Percentiles rank a stretch among this genome's conserved stretches.
phyloP scores from a whole-genome alignment of 2,797 vertebrate species.

The Esox masquinongy region DNA sequence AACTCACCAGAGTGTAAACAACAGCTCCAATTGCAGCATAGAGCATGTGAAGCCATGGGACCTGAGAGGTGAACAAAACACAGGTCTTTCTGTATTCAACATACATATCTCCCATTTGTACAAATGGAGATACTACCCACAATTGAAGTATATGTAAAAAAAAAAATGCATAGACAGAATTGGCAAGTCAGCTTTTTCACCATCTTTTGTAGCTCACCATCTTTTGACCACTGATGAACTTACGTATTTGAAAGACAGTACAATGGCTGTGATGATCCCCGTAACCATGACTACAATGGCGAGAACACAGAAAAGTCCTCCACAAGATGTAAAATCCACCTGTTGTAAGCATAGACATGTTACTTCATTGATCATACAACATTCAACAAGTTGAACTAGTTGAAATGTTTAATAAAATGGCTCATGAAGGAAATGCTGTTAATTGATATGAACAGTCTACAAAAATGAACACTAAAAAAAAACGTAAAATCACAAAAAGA shows the following conservation, averaged over 20 bases:
- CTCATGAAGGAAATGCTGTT: neutral
- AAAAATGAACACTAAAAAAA: neutral
- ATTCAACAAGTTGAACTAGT: slow-evolving; percentile 30
- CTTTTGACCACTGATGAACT: slow-evolving; percentile 37
- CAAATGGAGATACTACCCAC: neutral
- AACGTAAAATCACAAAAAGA: neutral
- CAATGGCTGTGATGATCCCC: slow-evolving; percentile 84
- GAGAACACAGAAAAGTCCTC: slow-evolving; percentile 86
- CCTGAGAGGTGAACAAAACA: slow-evolving; percentile 63
- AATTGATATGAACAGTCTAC: neutral
- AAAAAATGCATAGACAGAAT: neutral
- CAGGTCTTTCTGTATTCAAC: neutral
- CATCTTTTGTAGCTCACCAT: neutral
- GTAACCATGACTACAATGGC: slow-evolving; percentile 85
- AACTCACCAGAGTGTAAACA: slow-evolving; percentile 90
- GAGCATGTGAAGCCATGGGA: slow-evolving; percentile 94
- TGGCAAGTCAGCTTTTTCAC: neutral
- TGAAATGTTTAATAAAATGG: neutral
- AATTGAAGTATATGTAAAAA: neutral
- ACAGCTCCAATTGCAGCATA: slow-evolving; percentile 89
- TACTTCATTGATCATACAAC: slow-evolving; percentile 3
- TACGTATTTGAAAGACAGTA: slow-evolving; percentile 92
- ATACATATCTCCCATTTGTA: neutral
- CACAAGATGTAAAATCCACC: slow-evolving; percentile 96
- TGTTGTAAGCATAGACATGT: slow-evolving; percentile 54